A percentile compares a stretch with the other conserved stretches of the same genome.
These are phyloP conservation scores for Seira ritae DNA, from an alignment of 2,888 invertebrate species.

Conservation along the genomic window DNA sequence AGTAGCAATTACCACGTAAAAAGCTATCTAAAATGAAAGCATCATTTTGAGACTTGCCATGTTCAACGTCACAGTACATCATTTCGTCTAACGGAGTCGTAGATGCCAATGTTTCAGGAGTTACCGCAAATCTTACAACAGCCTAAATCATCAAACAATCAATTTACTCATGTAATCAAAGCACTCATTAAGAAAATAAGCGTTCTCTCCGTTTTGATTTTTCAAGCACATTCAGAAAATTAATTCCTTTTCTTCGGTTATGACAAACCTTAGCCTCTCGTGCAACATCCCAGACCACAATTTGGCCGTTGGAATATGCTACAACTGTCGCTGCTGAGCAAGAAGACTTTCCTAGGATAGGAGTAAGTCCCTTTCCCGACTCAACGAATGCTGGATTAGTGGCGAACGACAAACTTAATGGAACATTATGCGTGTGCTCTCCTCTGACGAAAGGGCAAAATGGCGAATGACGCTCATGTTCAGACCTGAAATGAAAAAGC, in stretches of 20 bases:
- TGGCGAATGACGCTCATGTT: slow-evolving; percentile 96
- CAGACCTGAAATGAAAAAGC: slow-evolving; percentile 79
- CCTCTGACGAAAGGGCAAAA: slow-evolving; percentile 95
- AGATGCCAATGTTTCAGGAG: slow-evolving; percentile 51
- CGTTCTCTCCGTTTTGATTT: too few relatives aligned
- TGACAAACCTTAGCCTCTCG: slow-evolving; percentile 86
- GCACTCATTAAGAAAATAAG: too few relatives aligned
- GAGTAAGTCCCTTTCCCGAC: slow-evolving; percentile 23
- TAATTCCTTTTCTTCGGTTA: too few relatives aligned
- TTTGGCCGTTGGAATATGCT: slow-evolving; percentile 76
- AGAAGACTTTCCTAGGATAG: slow-evolving; percentile 69
- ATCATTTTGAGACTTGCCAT: slow-evolving; percentile 72
- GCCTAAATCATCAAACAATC: slow-evolving; percentile 75
- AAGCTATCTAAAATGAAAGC: slow-evolving; percentile 31
- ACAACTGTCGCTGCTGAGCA: slow-evolving; percentile 63
- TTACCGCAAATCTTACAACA: slow-evolving; percentile 77
- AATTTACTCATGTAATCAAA: background rate
- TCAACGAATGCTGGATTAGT: slow-evolving; percentile 82
- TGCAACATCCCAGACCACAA: slow-evolving; percentile 90
- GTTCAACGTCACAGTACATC: slow-evolving; percentile 68
- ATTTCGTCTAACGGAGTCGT: slow-evolving; percentile 48
- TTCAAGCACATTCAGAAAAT: too few relatives aligned
- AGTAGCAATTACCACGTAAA: slow-evolving; percentile 37
- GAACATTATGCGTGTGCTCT: slow-evolving; percentile 96
- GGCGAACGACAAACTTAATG: slow-evolving; percentile 89